phyloP scores from a whole-genome alignment of 2,888 invertebrate species.

The Pocota personata region DNA sequence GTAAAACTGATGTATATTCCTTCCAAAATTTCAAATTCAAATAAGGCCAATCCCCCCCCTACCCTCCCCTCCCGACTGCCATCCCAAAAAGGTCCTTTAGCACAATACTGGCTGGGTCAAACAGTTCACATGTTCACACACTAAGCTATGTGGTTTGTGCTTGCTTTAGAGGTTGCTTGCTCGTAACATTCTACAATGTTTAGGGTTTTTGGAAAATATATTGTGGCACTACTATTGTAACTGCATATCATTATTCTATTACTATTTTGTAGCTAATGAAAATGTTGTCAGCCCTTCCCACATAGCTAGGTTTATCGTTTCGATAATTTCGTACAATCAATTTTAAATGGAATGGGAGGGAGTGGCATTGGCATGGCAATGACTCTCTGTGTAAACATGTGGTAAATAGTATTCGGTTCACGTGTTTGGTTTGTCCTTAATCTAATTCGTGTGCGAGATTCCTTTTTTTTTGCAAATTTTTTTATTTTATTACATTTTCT shows the following conservation, averaged over 20 bases:
- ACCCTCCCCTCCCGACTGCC: no score
- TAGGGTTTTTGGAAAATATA: not conserved
- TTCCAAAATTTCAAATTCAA: constrained; percentile 21
- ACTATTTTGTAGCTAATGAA: not conserved
- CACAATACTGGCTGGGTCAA: constrained; percentile 8
- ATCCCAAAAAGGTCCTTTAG: no score
- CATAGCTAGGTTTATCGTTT: not conserved
- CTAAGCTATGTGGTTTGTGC: not conserved
- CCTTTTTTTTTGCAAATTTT: not conserved
- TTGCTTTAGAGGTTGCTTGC: not conserved
- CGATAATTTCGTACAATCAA: constrained; percentile 7
- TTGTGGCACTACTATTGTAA: not conserved
- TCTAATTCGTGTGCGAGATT: not conserved
- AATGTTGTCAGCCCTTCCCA: not conserved
- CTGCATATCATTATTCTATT: not conserved
- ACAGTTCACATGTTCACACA: not conserved
- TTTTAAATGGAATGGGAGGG: not conserved
- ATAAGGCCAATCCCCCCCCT: not conserved
- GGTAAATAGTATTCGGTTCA: constrained; percentile 7
- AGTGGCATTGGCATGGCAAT: not conserved
- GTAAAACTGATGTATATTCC: not conserved
- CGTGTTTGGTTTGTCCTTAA: constrained; percentile 19
- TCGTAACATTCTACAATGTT: not conserved
- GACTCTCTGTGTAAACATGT: not conserved
- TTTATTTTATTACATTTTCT: not conserved